Base-by-base conservation (phyloP, 1,140 invertebrate species). In the Metopolophium dirhodum region DNA sequence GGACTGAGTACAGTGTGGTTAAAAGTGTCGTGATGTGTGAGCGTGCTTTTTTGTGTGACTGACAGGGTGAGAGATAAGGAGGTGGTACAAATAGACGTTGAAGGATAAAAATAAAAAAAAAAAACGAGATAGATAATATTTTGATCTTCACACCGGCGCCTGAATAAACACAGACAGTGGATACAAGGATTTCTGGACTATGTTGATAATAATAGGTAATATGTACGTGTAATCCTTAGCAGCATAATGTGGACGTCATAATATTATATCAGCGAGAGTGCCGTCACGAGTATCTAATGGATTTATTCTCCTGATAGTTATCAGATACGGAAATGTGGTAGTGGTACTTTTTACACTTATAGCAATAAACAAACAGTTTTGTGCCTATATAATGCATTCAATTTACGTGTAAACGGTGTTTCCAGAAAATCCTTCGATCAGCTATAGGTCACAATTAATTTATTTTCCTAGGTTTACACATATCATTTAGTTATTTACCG, bases 111-210 rank as follows among this genome's bases (percentile, higher is more conserved):
- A 77, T 22, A 35, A 11, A 37, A 54, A 57, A 89, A 18, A 54
- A 61, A 90, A 57, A 41, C n/a, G 18, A 90, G 35, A 90, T 57
- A 0, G 22, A 57, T 35, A 26, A 90, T 61, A 54, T 54, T 54
- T 90, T 61, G 41, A 61, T 90, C 89, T 41, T 90, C 89, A 22
- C 51, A 8, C 51, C 47, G 47, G 45, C 54, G 37, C 88, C 51
- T 41, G 35, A 61, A 37, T 90, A 90, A 41, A 90, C 54, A 90
- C 51, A 30, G 26, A 57, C 89, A 90, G 61, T 41, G 89, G n/a
- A n/a, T 61, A 57, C 20, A 37, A 61, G 37, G 35, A 57, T 61
- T 54, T 61, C 18, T 35, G 30, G 89, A 37, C 30, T 30, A 18
- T 9, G 41, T n/a, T 88, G 30, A 88, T n/a, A 22, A 51, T 88